Evolutionary conservation across 2,113 vertebrate genomes (phyloP), one percentile per base, ranked within the genome.

Genomic region (Zosterops hypoxanthus): DNA sequence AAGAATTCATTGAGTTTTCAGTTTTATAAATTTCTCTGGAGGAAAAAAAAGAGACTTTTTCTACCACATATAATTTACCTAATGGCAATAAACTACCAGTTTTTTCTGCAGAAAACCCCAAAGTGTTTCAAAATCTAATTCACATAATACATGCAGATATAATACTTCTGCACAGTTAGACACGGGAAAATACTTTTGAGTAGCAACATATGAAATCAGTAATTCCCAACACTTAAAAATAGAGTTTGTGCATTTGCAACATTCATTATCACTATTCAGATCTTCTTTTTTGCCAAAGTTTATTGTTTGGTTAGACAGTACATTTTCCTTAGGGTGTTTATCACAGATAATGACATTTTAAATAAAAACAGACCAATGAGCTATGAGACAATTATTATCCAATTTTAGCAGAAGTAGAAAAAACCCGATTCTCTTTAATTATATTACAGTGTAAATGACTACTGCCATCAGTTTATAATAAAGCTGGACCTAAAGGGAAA

Each of bases 111-210:
- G 59, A 53, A 88, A 68, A 90, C 91, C 25, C 14, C 15, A 42
- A 78, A 82, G 29, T 66, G 68, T 83, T 96, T 91, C 50, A 90
- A 93, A 86, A 93, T 59, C 63, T 95, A 70, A 83, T 94, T 93
- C 93, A 49, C 42, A 59, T 95, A 83, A 93, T 71, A 44, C 25
- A 60, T 66, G 39, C 42, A 94, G 47, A 66, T 91, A 12, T 47
- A 84, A 28, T 66, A 92, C 44, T 87, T 93, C 57, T 75, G 31
- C 33, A 36, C 69, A 88, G 21, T 82, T 80, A 90, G 42, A 63
- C 9, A 89, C 49, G 72, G 84, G 23, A 49, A 79, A 84, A 94
- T 84, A 66, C 61, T 90, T 71, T 59, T 9, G n/a, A 77, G 7
- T 60, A 83, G 44, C 66, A 93, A 29, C 55, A 86, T 82, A 28